Base-by-base conservation (phyloP, 2,797 vertebrate species). In the Holocentrus rufus region DNA sequence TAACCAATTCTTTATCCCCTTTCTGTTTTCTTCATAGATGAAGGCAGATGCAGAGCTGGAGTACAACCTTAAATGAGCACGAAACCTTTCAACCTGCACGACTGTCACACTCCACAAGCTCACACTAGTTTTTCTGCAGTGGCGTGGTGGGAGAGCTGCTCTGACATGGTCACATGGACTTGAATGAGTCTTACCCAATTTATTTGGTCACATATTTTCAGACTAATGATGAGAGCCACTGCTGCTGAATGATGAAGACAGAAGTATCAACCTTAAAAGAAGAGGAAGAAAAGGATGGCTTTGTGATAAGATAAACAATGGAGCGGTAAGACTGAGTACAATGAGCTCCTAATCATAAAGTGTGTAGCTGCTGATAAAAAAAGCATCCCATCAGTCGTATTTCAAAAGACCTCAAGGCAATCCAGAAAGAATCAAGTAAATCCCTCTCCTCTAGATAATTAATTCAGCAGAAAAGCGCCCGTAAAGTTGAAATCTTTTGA, bases 401-500 rank as follows among this genome's bases (percentile, higher is more conserved):
- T 71, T 54, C 59, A 71, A 39, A 68, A 44, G 47, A 67, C 50
- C 74, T 81, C 18, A 13, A 44, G 61, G 60, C 76, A 11, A 23
- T 49, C 22, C 55, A 52, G 8, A n/a, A 62, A 50, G 20, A 13
- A 60, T 20, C 18, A 31, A 56, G 22, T 69, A 60, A 61, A 53
- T 0, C 53, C 58, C 42, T 11, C 23, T 46, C 15, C 7, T 22
- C 9, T 30, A 44, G 60, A 62, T 74, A 56, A 78, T 76, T 76
- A 60, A 84, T 74, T 59, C 57, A 67, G 52, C n/a, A 17, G 42
- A 49, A 70, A 53, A 53, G 54, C 20, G 11, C 27, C 55, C 56
- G 50, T 53, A 22, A 59, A 60, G 50, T 31, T 27, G 0, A 74
- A 63, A 80, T 69, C 39, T 30, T 80, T 64, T 77, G 70, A 75